phyloP scores from a whole-genome alignment of 2,888 invertebrate genomes.

The Conops quadrifasciatus region DNA sequence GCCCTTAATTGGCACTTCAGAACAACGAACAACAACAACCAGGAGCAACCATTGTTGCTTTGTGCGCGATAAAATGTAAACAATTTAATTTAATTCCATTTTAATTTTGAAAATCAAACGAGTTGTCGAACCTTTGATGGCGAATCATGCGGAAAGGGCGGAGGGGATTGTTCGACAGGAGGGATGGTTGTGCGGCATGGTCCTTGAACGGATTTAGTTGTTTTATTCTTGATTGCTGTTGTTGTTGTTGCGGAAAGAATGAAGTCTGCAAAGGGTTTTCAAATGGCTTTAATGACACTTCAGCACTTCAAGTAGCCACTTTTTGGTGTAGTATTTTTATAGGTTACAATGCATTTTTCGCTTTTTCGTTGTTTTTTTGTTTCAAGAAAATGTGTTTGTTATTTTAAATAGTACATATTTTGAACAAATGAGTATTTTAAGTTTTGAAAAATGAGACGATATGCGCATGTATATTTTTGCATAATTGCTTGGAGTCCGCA shows the following conservation, averaged over 20 bases:
- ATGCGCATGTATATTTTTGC: too few relatives aligned
- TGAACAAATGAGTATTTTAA: too few relatives aligned
- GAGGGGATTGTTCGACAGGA: neutral
- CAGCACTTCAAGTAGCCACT: neutral
- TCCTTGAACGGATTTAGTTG: neutral
- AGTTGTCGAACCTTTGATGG: slow-evolving; percentile 26
- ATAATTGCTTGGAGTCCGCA: too few relatives aligned
- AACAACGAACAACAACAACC: neutral
- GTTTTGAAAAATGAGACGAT: too few relatives aligned
- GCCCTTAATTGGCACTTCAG: too few relatives aligned
- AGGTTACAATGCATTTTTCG: neutral
- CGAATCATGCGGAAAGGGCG: neutral
- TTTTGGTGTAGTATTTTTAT: neutral
- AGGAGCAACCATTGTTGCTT: neutral
- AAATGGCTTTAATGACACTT: neutral
- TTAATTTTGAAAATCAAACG: slow-evolving; percentile 38
- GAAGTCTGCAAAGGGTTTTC: neutral
- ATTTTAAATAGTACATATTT: too few relatives aligned
- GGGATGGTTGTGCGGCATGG: neutral
- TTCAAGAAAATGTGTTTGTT: too few relatives aligned
- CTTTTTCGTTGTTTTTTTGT: too few relatives aligned
- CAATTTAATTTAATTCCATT: slow-evolving; percentile 40
- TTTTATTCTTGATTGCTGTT: slow-evolving; percentile 7
- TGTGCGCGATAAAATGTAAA: slow-evolving; percentile 34
- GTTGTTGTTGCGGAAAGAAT: neutral